phyloP scores from a whole-genome alignment of 2,888 invertebrate genomes.

The Erannis defoliaria region DNA sequence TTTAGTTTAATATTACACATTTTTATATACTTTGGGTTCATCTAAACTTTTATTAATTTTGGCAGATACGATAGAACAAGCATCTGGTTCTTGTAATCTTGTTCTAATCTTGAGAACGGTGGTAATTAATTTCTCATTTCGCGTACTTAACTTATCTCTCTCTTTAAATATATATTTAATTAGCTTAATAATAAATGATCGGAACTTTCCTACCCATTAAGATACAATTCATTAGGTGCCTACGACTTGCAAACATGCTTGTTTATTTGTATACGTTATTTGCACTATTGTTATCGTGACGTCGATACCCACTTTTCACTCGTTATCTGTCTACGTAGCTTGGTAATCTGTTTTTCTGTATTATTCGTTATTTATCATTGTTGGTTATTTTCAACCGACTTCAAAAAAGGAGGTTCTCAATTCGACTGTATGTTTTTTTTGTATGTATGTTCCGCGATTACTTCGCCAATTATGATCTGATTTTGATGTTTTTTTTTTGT shows the following conservation, averaged over 20 bases:
- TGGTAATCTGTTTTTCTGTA: slow-evolving; percentile 30
- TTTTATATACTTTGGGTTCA: neutral
- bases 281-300: slow-evolving; percentile 23
- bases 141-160: neutral
- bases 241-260: slow-evolving; percentile 20
- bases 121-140: slow-evolving; percentile 9
- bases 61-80: too few relatives aligned
- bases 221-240: slow-evolving; percentile 22
- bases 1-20: neutral
- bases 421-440: too few relatives aligned
- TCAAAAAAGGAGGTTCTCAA: too few relatives aligned
- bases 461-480: too few relatives aligned
- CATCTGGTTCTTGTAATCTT: too few relatives aligned
- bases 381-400: slow-evolving; percentile 20
- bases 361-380: slow-evolving; percentile 16
- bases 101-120: slow-evolving; percentile 1
- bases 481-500: too few relatives aligned
- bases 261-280: slow-evolving; percentile 23
- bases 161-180: slow-evolving; percentile 18
- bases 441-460: too few relatives aligned
- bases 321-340: slow-evolving; percentile 24
- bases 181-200: slow-evolving; percentile 19
- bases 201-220: slow-evolving; percentile 33
- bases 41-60: neutral
- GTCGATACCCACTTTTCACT: slow-evolving; percentile 7